phyloP scores from a whole-genome alignment of 2,113 vertebrate species.

The Vireo altiloquus region DNA sequence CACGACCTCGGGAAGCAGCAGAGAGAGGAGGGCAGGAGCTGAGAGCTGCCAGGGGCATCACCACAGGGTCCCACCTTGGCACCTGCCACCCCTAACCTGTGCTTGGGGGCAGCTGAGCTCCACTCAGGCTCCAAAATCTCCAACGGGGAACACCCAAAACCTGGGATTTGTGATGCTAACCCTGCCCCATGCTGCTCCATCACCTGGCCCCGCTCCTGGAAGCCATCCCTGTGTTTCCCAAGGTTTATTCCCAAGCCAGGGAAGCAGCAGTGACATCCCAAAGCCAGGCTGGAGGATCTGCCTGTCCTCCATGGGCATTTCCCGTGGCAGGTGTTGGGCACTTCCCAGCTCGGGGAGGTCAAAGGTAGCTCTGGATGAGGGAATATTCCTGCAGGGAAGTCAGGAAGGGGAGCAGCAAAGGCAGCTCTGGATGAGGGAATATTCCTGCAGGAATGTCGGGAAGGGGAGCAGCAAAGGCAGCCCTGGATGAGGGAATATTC shows the following conservation, averaged over 20 bases:
- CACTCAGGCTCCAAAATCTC: neutral
- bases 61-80: neutral
- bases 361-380: neutral
- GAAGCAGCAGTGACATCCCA: neutral
- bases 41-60: fast-evolving
- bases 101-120: neutral
- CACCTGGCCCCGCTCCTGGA: neutral
- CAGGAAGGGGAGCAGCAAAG: neutral
- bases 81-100: neutral
- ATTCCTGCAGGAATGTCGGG: neutral
- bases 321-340: neutral
- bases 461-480: neutral
- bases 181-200: neutral
- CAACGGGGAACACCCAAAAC: neutral
- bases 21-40: neutral
- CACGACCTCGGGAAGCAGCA: neutral
- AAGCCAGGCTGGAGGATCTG: neutral
- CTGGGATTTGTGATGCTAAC: neutral
- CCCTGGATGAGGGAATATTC: neutral
- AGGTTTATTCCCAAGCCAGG: neutral
- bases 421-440: neutral
- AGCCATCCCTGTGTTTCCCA: fast-evolving
- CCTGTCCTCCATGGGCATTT: neutral
- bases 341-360: neutral
- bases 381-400: neutral